These are phyloP conservation scores for Cremastobaeus sp. DNA, from an alignment of 2,888 invertebrate genomes.

Conservation along the genomic window DNA sequence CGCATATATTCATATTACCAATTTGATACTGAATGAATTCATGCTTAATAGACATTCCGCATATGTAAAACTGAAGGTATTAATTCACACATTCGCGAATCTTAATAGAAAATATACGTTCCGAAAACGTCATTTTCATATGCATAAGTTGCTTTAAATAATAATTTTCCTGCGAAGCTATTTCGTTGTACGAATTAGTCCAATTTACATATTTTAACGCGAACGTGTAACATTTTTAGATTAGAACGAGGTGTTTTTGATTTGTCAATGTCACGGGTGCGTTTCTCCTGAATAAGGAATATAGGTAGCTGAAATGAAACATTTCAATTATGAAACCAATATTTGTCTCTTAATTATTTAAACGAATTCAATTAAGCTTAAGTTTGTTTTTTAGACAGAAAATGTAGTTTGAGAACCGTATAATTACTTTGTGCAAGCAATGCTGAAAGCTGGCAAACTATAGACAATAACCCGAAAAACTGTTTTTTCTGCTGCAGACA, in stretches of 20 bases:
- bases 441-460: no score
- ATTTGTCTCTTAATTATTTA: no score
- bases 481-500: background rate
- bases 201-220: constrained; percentile 1
- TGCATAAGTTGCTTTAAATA: constrained; percentile 8
- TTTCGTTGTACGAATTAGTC: constrained; percentile 11
- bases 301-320: no score
- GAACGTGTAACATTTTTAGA: background rate
- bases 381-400: no score
- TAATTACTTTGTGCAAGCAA: no score
- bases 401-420: no score
- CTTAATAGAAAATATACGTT: no score
- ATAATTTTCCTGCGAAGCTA: constrained; percentile 1
- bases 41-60: background rate
- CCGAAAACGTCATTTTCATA: constrained; percentile 1
- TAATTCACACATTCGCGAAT: background rate
- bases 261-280: constrained; percentile 5
- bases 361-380: no score
- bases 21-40: background rate
- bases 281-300: no score
- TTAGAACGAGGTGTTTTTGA: background rate
- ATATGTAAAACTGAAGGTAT: background rate
- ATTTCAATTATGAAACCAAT: no score
- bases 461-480: constrained; percentile 25
- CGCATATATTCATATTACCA: no score